These are phyloP conservation scores for Drosophila dunni DNA, from an alignment of 1,140 invertebrate genomes.

Conservation along the genomic window DNA sequence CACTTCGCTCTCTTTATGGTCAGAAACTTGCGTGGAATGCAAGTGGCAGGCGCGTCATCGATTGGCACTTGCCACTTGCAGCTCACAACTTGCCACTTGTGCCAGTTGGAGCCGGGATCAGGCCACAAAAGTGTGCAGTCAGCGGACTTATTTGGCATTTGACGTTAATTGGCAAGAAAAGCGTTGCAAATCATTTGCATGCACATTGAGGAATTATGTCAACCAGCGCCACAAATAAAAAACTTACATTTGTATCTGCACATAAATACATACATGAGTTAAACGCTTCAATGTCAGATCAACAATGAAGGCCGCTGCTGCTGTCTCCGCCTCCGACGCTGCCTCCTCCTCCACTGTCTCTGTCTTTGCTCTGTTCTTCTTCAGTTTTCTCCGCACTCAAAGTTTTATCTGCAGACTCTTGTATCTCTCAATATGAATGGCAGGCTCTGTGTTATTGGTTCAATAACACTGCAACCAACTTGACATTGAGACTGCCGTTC, in stretches of 20 bases:
- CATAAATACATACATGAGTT: conserved; percentile 28
- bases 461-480: conserved; percentile 58
- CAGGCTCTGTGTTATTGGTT: conserved; percentile 69
- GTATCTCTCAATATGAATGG: conserved; percentile 30
- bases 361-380: too few species aligned
- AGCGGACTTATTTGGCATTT: conserved; percentile 68
- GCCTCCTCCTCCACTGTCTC: too few species aligned
- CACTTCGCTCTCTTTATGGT: conserved; percentile 51
- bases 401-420: conserved; percentile 60
- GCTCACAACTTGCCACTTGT: conserved; percentile 9
- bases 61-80: conserved; percentile 20
- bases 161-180: conserved; percentile 68
- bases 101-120: too few species aligned
- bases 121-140: conserved; percentile 1
- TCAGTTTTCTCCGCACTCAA: conserved; percentile 50
- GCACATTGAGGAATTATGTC: conserved; percentile 54
- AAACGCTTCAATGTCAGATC: conserved; percentile 73
- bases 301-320: conserved; percentile 56
- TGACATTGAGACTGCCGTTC: conserved; percentile 61
- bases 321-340: not conserved
- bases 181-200: conserved; percentile 48
- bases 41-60: conserved; percentile 62
- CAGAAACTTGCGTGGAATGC: conserved; percentile 66
- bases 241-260: not conserved
- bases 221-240: conserved; percentile 18